phyloP scores from a whole-genome alignment of 2,113 vertebrate genomes.

The Raja brachyura region DNA sequence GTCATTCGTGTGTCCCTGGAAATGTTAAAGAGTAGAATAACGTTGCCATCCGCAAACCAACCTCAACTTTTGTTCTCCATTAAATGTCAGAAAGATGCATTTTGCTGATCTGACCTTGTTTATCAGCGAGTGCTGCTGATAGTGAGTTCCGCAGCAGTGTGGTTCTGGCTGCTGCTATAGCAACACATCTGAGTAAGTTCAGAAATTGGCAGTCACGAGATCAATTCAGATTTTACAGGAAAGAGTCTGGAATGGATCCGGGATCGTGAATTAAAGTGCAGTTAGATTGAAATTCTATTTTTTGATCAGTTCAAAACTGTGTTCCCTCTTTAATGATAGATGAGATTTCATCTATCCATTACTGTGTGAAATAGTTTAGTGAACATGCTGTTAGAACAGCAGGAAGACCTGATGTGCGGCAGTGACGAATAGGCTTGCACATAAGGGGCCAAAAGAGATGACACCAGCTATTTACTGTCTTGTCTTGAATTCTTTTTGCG shows the following conservation, averaged over 20 bases:
- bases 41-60: neutral
- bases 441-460: neutral
- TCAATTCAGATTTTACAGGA: constrained; percentile 1
- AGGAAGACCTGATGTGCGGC: neutral
- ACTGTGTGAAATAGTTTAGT: neutral
- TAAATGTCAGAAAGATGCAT: constrained; percentile 37
- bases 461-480: neutral
- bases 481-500: neutral
- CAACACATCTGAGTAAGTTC: constrained; percentile 1
- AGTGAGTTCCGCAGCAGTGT: neutral
- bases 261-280: neutral
- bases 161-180: neutral
- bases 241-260: neutral
- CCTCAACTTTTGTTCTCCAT: neutral
- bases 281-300: neutral
- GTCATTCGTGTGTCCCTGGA: neutral
- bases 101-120: constrained; percentile 21
- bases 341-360: constrained; percentile 26
- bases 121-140: neutral
- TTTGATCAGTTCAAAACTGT: constrained; percentile 2
- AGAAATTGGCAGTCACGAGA: neutral
- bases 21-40: neutral
- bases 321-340: neutral
- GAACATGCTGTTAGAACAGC: constrained; percentile 28
- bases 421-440: neutral